These are phyloP conservation scores for Helogale parvula DNA, from an alignment of 2,113 vertebrate species.

Conservation along the genomic window DNA sequence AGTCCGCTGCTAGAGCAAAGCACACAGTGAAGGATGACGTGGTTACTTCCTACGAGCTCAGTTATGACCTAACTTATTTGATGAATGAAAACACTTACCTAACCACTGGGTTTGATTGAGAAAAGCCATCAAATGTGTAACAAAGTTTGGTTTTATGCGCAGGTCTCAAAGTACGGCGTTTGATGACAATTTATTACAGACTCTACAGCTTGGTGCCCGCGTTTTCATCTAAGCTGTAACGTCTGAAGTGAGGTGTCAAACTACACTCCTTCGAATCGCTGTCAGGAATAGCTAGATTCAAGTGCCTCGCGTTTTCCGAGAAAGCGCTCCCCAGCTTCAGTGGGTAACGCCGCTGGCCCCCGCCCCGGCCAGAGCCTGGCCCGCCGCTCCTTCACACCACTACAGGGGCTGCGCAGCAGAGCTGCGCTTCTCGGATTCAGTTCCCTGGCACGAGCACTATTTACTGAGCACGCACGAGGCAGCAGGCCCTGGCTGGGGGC, in stretches of 20 bases:
- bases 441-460: too few species aligned
- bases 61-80: not conserved
- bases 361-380: fast-evolving
- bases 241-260: not conserved
- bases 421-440: too few species aligned
- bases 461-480: fast-evolving
- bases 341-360: fast-evolving
- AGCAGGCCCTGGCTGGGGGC: not conserved
- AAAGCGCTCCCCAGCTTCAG: not conserved
- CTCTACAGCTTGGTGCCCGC: too few species aligned
- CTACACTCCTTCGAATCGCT: not conserved
- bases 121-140: not conserved
- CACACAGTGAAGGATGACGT: fast-evolving
- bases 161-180: not conserved
- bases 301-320: not conserved
- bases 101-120: not conserved
- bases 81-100: not conserved
- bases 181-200: not conserved
- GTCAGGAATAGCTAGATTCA: fast-evolving
- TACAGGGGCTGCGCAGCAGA: fast-evolving
- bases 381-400: fast-evolving
- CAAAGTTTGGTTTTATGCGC: not conserved
- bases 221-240: not conserved
- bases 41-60: not conserved
- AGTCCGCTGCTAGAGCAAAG: fast-evolving